Conservation (phyloP, 2,888 invertebrate species). For the Pyrgus malvae region DNA sequence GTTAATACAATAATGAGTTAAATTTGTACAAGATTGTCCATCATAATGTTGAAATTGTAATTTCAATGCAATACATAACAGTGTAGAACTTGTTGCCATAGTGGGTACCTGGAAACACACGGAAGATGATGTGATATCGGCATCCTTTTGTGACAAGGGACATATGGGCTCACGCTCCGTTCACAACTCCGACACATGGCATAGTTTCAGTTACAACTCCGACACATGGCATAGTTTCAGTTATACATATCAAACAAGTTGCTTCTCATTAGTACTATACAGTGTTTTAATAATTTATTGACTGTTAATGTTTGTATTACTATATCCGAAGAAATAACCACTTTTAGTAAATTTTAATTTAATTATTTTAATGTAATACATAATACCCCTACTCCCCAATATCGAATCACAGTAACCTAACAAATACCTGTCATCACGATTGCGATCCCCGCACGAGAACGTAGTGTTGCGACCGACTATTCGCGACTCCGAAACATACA, state of each 20-base stretch:
- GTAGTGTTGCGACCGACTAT: conserved; percentile 44
- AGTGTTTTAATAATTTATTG: too few species aligned
- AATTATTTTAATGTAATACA: not conserved
- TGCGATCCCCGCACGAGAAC: conserved; percentile 52
- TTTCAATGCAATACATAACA: too few species aligned
- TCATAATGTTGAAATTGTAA: too few species aligned
- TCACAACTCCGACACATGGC: conserved; percentile 50
- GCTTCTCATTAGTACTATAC: conserved; percentile 2
- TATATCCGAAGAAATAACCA: too few species aligned
- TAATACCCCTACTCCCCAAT: conserved; percentile 26
- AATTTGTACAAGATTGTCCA: too few species aligned
- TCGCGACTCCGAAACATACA: conserved; percentile 60
- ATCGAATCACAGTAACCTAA: conserved; percentile 51
- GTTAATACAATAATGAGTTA: not conserved
- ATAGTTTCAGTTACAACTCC: conserved; percentile 38
- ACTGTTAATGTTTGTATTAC: too few species aligned
- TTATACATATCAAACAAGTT: not conserved
- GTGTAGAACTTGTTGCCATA: conserved; percentile 60
- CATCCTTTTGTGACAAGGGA: conserved; percentile 53
- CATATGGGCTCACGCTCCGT: conserved; percentile 50
- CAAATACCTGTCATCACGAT: conserved; percentile 70
- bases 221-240: conserved; percentile 38
- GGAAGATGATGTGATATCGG: conserved; percentile 71
- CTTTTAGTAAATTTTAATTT: too few species aligned
- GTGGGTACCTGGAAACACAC: conserved; percentile 76